Evolutionary conservation across 2,888 invertebrate species (phyloP).

Genomic region (Leptura quadrifasciata): DNA sequence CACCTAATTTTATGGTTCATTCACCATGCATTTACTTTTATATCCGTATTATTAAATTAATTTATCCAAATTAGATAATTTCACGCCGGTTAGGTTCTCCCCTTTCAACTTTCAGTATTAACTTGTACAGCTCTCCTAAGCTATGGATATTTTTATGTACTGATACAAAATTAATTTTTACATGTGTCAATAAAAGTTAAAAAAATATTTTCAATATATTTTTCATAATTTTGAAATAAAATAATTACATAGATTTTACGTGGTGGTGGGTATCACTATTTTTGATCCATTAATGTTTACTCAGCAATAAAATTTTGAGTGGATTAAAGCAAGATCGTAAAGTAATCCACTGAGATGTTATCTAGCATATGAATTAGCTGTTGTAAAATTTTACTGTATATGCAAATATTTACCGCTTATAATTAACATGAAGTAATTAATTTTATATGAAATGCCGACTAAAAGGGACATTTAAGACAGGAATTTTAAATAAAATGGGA

Average conservation of each 20-base stretch:
- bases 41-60: conserved; percentile 25
- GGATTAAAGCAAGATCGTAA: conserved; percentile 17
- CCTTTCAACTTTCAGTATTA: neutral
- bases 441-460: conserved; percentile 19
- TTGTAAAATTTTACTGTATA: conserved; percentile 31
- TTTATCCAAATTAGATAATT: conserved; percentile 29
- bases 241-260: too few species aligned
- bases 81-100: conserved; percentile 16
- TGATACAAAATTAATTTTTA: too few species aligned
- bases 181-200: too few species aligned
- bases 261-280: neutral
- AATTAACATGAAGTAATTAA: conserved; percentile 23
- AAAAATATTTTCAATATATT: too few species aligned
- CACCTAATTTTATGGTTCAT: conserved; percentile 25
- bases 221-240: too few species aligned
- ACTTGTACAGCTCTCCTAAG: neutral
- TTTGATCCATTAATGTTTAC: neutral
- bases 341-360: conserved; percentile 19
- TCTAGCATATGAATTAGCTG: conserved; percentile 32
- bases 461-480: neutral
- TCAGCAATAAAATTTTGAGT: conserved; percentile 19
- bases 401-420: conserved; percentile 27
- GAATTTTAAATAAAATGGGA: neutral
- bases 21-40: conserved; percentile 20
- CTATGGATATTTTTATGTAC: neutral